phyloP scores from a whole-genome alignment of 2,888 invertebrate genomes.

The Argyra leucocephala region DNA sequence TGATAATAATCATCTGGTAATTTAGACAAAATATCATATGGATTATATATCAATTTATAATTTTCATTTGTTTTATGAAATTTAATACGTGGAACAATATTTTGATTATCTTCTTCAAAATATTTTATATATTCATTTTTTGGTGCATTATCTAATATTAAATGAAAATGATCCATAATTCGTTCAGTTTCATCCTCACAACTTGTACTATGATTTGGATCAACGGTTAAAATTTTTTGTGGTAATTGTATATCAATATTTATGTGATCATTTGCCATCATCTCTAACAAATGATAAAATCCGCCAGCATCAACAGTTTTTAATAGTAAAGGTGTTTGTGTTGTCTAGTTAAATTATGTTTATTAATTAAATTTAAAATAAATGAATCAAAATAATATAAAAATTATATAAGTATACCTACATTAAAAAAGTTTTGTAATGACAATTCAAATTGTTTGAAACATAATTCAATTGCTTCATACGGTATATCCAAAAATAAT shows the following conservation, averaged over 20 bases:
- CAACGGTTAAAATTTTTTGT: slow-evolving; percentile 38
- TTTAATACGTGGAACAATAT: slow-evolving; percentile 28
- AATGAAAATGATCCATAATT: slow-evolving; percentile 38
- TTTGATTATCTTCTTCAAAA: slow-evolving; percentile 29
- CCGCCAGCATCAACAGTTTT: slow-evolving; percentile 45
- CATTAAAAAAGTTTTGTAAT: slow-evolving; percentile 22
- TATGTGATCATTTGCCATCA: slow-evolving; percentile 37
- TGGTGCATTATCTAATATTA: slow-evolving; percentile 38
- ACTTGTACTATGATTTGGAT: slow-evolving; percentile 31
- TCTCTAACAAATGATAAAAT: slow-evolving; percentile 46
- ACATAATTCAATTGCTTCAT: slow-evolving; percentile 30
- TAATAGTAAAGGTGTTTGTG: slow-evolving; percentile 31
- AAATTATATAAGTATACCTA: slow-evolving; percentile 14
- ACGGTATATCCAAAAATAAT: slow-evolving; percentile 34
- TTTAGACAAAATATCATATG: slow-evolving; percentile 38
- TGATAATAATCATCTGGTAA: slow-evolving; percentile 35
- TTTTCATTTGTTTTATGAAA: slow-evolving; percentile 39
- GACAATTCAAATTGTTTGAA: slow-evolving; percentile 28
- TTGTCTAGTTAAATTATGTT: neutral
- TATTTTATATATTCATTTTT: slow-evolving; percentile 38
- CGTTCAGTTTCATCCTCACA: slow-evolving; percentile 32
- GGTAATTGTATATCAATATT: slow-evolving; percentile 32
- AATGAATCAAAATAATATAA: neutral
- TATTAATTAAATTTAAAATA: neutral
- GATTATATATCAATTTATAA: slow-evolving; percentile 34